Percentiles rank a stretch among this genome's conserved stretches.
These are phyloP conservation scores for Myiagra hebetior DNA, from an alignment of 2,113 vertebrate species.

Conservation along the genomic window DNA sequence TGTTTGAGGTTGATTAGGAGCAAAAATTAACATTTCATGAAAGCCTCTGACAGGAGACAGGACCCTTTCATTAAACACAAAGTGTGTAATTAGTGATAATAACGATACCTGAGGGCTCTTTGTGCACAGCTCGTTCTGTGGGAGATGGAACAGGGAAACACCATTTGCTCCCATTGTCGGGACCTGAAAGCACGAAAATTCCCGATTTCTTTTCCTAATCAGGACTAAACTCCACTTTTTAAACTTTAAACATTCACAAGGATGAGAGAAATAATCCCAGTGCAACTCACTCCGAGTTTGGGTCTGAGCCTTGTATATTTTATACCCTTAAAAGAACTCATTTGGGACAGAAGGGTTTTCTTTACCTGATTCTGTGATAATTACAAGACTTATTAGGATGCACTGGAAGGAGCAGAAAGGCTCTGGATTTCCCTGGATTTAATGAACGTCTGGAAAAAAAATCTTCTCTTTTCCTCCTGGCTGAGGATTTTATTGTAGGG, in stretches of 20 bases:
- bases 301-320: neutral
- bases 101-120: neutral
- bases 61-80: slow-evolving; percentile 18
- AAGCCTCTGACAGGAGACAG: neutral
- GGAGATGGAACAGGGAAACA: neutral
- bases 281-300: neutral
- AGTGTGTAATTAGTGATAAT: slow-evolving; percentile 12
- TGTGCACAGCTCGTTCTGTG: neutral
- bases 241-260: neutral
- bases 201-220: neutral
- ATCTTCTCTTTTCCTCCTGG: neutral
- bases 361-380: neutral
- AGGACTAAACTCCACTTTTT: neutral
- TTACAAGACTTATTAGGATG: neutral
- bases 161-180: neutral
- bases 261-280: neutral
- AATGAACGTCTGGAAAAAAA: neutral
- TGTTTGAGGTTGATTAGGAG: slow-evolving; percentile 40
- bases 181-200: neutral
- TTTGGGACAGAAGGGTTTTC: neutral
- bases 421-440: neutral
- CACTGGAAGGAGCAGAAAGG: neutral
- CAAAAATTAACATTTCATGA: slow-evolving; percentile 30
- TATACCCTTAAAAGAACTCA: neutral
- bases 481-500: neutral